These are phyloP conservation scores for Helleia helle DNA, from an alignment of 2,888 invertebrate genomes.

Conservation along the genomic window DNA sequence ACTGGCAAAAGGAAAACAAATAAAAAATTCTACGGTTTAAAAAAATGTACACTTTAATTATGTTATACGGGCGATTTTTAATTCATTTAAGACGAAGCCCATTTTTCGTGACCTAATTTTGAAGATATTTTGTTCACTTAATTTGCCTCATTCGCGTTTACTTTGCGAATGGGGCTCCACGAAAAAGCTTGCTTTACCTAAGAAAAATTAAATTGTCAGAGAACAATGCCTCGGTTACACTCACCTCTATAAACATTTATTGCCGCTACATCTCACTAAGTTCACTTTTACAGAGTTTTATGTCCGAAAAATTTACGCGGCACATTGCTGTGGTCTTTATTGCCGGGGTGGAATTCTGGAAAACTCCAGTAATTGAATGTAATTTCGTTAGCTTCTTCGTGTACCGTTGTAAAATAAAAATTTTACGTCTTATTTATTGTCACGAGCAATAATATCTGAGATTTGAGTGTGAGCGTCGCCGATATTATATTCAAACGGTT, in stretches of 20 bases:
- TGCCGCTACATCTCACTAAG: constrained; percentile 69
- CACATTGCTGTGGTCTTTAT: constrained; percentile 59
- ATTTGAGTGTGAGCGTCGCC: constrained; percentile 30
- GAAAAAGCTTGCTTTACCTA: constrained; percentile 16
- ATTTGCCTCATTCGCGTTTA: constrained; percentile 63
- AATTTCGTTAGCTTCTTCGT: constrained; percentile 70
- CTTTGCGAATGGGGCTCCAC: constrained; percentile 50
- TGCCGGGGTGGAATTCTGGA: constrained; percentile 56
- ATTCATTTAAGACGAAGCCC: constrained; percentile 40
- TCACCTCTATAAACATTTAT: constrained; percentile 66
- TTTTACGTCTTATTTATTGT: constrained; percentile 70
- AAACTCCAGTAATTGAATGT: constrained; percentile 66
- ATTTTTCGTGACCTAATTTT: constrained; percentile 62
- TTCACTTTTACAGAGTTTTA: constrained; percentile 71
- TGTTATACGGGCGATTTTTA: constrained; percentile 39
- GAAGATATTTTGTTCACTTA: constrained; percentile 63
- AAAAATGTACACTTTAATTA: constrained; percentile 60
- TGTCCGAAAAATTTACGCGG: constrained; percentile 71
- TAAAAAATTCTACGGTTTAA: constrained; percentile 18
- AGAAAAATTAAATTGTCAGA: constrained; percentile 44
- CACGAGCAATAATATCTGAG: constrained; percentile 53
- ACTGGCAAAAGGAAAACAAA: background rate
- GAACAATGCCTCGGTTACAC: constrained; percentile 26
- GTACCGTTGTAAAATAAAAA: constrained; percentile 70
- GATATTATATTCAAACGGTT: background rate